Percentiles rank a stretch among this genome's conserved stretches.
Conservation (phyloP, 2,888 invertebrate genomes). For the Latheticus oryzae region DNA sequence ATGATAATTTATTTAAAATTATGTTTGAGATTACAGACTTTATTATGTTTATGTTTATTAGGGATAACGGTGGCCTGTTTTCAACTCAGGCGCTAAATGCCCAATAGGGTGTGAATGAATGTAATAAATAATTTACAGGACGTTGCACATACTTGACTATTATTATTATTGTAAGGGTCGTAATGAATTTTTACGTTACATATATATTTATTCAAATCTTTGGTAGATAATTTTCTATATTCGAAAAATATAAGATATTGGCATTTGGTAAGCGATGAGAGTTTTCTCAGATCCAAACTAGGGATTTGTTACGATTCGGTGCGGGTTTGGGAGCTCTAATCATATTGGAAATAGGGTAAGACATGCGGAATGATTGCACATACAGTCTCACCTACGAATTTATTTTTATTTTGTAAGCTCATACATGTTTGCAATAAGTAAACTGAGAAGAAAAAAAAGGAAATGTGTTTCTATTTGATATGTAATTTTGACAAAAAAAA, state of each 20-base stretch:
- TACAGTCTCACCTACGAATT: constrained; percentile 34
- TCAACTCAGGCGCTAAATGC: constrained; percentile 14
- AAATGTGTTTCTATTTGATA: too few relatives aligned
- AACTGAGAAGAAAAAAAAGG: too few relatives aligned
- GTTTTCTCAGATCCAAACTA: constrained; percentile 34
- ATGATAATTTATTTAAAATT: neutral
- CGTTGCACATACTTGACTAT: constrained; percentile 26
- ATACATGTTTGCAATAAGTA: too few relatives aligned
- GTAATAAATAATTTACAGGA: constrained; percentile 34
- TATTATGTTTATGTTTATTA: constrained; percentile 35
- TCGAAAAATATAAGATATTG: too few relatives aligned
- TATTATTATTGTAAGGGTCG: constrained; percentile 2
- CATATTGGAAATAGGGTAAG: constrained; percentile 64
- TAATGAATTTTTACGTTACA: constrained; percentile 14
- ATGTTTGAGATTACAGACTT: constrained; percentile 8
- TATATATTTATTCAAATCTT: constrained; percentile 6
- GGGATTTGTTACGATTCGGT: constrained; percentile 62
- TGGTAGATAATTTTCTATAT: too few relatives aligned
- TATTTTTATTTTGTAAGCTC: constrained; percentile 3
- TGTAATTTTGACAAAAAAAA: too few relatives aligned
- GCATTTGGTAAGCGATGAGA: constrained; percentile 40
- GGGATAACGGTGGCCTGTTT: constrained; percentile 28
- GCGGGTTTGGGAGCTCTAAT: constrained; percentile 56
- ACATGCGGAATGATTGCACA: constrained; percentile 65
- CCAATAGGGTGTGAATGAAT: constrained; percentile 37